Evolutionary conservation across 2,888 invertebrate genomes (phyloP).

Genomic region (Chloroclystis v-ata): DNA sequence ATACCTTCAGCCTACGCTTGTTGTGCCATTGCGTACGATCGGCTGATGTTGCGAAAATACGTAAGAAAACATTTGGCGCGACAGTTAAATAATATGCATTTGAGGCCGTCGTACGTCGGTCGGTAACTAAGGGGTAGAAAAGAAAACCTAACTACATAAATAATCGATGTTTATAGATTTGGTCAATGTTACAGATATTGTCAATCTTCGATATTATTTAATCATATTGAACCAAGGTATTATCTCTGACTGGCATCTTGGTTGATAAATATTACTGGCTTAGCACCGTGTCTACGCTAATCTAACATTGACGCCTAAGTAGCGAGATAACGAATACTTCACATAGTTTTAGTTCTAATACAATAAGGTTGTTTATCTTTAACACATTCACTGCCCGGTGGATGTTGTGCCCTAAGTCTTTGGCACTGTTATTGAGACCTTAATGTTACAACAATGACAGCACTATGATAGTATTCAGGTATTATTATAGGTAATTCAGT

Average conservation of each 20-base stretch:
- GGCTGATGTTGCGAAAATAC: neutral
- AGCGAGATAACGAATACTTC: slow-evolving; percentile 3
- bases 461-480: no score
- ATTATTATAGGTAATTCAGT: no score
- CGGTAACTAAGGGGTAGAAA: no score
- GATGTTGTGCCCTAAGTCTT: no score
- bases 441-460: no score
- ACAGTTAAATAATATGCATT: neutral
- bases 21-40: neutral
- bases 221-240: slow-evolving; percentile 29
- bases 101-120: no score
- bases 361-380: neutral
- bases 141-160: no score
- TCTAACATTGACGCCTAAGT: slow-evolving; percentile 24
- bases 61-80: neutral
- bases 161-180: no score
- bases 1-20: neutral
- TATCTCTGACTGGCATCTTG: slow-evolving; percentile 46
- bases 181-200: no score
- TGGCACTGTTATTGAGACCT: no score
- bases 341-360: slow-evolving; percentile 1
- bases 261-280: slow-evolving; percentile 35
- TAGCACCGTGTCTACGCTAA: slow-evolving; percentile 15
- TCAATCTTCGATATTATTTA: no score
- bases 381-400: no score